Conservation (phyloP, 2,113 vertebrate genomes). For the Anoura caudifer region DNA sequence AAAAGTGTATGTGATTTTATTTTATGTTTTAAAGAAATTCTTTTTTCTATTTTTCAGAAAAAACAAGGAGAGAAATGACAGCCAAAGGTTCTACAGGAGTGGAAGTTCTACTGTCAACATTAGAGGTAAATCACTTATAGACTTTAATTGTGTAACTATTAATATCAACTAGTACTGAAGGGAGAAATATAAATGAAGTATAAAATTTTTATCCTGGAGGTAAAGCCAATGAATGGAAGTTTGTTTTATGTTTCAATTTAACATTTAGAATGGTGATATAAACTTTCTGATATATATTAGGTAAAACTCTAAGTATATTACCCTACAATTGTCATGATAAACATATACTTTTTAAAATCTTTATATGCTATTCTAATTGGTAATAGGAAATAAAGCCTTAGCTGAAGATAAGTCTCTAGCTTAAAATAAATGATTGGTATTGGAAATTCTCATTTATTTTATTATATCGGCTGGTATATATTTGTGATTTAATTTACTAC, state of each 20-base stretch:
- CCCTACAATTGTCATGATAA: background rate
- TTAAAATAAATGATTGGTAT: background rate
- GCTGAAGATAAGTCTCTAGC: background rate
- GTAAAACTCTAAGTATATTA: background rate
- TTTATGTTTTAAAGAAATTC: slow-evolving; percentile 33
- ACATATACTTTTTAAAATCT: background rate
- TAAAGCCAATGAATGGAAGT: slow-evolving; percentile 24
- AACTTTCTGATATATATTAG: slow-evolving; percentile 14
- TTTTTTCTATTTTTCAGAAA: slow-evolving; percentile 86
- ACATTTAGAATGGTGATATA: background rate
- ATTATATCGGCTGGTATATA: background rate
- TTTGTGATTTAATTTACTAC: background rate
- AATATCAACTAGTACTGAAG: background rate
- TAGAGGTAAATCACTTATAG: slow-evolving; percentile 86
- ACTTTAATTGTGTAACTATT: background rate
- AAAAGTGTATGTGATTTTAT: background rate
- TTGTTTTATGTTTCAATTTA: slow-evolving; percentile 8
- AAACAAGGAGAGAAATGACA: slow-evolving; percentile 95
- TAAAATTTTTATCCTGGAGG: background rate
- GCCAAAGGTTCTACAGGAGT: slow-evolving; percentile 95
- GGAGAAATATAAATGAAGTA: background rate
- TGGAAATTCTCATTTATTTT: background rate
- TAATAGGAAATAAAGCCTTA: slow-evolving; percentile 29
- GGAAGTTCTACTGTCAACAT: slow-evolving; percentile 91
- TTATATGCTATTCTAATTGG: background rate